Evolutionary conservation across 2,113 vertebrate species (phyloP).

Genomic region (Struthidea cinerea): DNA sequence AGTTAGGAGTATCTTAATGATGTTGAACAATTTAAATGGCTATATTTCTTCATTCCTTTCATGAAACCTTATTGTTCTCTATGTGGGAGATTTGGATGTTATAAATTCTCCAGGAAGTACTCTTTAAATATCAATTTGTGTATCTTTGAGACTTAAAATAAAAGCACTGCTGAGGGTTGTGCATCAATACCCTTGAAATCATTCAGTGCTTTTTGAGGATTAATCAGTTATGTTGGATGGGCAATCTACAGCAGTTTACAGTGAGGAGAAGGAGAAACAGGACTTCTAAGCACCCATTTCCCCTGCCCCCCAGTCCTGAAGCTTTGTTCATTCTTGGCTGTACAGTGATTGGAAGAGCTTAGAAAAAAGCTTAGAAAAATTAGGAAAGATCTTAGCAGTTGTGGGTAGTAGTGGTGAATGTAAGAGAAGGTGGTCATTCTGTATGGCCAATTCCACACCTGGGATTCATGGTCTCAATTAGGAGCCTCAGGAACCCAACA

Average conservation of each 20-base stretch:
- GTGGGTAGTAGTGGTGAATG: background rate
- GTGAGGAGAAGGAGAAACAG: background rate
- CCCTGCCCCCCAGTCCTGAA: background rate
- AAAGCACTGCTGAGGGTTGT: background rate
- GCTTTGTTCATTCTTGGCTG: background rate
- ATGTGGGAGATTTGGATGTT: background rate
- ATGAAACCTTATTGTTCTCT: conserved; percentile 14
- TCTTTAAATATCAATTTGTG: conserved; percentile 11
- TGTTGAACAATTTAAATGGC: background rate
- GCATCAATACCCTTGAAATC: background rate
- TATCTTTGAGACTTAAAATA: conserved; percentile 4
- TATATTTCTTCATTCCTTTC: background rate
- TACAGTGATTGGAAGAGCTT: background rate
- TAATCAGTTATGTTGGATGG: background rate
- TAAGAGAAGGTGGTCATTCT: background rate
- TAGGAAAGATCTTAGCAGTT: background rate
- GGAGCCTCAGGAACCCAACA: background rate
- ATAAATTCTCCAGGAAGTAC: background rate
- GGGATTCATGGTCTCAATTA: background rate
- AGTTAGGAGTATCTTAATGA: conserved; percentile 25
- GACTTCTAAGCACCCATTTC: background rate
- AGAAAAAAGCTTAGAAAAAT: background rate
- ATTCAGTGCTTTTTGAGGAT: background rate
- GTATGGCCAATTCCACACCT: background rate
- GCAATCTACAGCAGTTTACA: background rate